Evolutionary conservation across 53 echinoderm and acorn worm species (phyloP).

Genomic region (Temnopleurus reevesii): DNA sequence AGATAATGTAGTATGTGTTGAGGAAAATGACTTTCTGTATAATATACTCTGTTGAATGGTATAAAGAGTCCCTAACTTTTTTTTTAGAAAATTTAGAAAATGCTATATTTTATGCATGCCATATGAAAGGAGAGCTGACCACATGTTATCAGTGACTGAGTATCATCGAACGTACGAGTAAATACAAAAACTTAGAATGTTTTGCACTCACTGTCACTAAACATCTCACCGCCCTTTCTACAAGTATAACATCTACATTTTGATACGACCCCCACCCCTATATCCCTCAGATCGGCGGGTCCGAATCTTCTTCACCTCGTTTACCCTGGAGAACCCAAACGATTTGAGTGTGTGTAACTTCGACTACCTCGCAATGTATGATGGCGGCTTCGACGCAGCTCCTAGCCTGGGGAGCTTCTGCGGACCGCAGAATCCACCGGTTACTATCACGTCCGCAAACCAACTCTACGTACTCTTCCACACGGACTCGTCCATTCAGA

Average conservation of each 20-base stretch:
- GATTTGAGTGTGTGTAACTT: slow-evolving; percentile 52
- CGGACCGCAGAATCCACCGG: slow-evolving; percentile 63
- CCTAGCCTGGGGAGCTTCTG: slow-evolving; percentile 72
- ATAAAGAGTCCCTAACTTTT: too few relatives aligned
- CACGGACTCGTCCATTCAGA: slow-evolving; percentile 70
- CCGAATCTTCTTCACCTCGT: slow-evolving; percentile 63
- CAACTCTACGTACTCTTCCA: slow-evolving; percentile 66
- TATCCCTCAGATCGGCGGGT: slow-evolving; percentile 58
- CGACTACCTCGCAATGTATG: slow-evolving; percentile 71
- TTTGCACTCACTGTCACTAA: too few relatives aligned
- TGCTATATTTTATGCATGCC: too few relatives aligned
- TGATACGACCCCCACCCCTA: neutral
- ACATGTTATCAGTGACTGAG: too few relatives aligned
- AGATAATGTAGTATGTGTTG: too few relatives aligned
- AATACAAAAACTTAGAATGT: too few relatives aligned
- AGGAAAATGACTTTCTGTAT: too few relatives aligned
- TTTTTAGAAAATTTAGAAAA: too few relatives aligned
- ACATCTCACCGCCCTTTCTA: too few relatives aligned
- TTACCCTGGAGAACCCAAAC: slow-evolving; percentile 64
- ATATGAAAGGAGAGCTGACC: too few relatives aligned
- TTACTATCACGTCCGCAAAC: slow-evolving; percentile 58
- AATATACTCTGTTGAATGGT: too few relatives aligned
- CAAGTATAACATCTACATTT: neutral
- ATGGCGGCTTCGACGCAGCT: slow-evolving; percentile 64
- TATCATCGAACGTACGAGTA: too few relatives aligned